These are phyloP conservation scores for Mimachlamys varia DNA, from an alignment of 2,888 invertebrate genomes.

Conservation along the genomic window DNA sequence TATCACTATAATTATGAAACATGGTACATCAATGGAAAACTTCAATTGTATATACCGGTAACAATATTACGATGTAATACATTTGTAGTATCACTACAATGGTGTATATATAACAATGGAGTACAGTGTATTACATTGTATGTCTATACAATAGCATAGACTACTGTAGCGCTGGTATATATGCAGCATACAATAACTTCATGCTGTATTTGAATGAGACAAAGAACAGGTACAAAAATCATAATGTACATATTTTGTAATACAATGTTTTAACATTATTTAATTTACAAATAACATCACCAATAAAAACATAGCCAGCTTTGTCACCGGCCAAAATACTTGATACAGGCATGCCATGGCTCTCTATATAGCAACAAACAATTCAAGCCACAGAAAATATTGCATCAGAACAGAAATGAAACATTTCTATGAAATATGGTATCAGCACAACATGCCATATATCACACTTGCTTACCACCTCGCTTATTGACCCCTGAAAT, in stretches of 20 bases:
- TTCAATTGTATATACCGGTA: not conserved
- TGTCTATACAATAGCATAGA: not conserved
- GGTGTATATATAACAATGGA: not conserved
- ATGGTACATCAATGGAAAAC: not conserved
- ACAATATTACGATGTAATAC: constrained; percentile 4
- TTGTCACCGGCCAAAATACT: not conserved
- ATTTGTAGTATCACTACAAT: not conserved
- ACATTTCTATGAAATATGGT: not conserved
- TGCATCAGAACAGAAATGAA: not conserved
- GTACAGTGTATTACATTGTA: not conserved
- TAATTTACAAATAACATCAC: not conserved
- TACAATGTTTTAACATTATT: not conserved
- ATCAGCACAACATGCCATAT: not conserved
- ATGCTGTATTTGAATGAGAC: not conserved
- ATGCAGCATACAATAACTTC: not conserved
- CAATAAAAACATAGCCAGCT: not conserved
- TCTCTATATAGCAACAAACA: not conserved
- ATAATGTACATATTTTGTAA: too few relatives aligned
- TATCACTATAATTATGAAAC: too few relatives aligned
- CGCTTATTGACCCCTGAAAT: too few relatives aligned
- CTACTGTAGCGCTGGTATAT: not conserved
- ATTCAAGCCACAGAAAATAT: constrained; percentile 18
- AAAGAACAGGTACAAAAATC: not conserved
- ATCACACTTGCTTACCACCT: not conserved
- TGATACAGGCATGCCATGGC: not conserved